Conservation (phyloP, 1,140 invertebrate species). For the Drosophila bifasciata region DNA sequence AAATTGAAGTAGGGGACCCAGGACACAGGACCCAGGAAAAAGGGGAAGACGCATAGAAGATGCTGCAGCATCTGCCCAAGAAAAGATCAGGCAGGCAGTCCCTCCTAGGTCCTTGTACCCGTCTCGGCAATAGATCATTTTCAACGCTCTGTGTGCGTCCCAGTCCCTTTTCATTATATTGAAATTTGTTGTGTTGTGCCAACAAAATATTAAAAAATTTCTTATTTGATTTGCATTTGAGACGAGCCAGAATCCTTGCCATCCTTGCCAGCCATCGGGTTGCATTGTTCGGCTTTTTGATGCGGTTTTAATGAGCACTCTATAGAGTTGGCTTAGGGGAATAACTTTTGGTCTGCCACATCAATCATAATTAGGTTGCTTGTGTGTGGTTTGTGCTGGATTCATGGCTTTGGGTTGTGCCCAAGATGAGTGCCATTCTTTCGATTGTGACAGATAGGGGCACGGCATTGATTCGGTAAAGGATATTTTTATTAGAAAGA, state of each 20-base stretch:
- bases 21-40: conserved; percentile 1
- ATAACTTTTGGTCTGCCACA: conserved; percentile 40
- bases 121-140: conserved; percentile 79
- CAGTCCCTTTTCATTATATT: conserved; percentile 59
- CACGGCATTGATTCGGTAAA: conserved; percentile 8
- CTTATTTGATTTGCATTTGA: conserved; percentile 80
- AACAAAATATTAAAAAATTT: conserved; percentile 81
- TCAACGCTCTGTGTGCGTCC: conserved; percentile 62
- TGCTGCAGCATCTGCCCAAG: conserved; percentile 77
- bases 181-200: conserved; percentile 83
- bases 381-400: conserved; percentile 59
- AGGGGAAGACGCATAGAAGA: conserved; percentile 45
- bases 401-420: conserved; percentile 34
- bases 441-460: conserved; percentile 33
- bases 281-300: conserved; percentile 59
- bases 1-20: conserved; percentile 51
- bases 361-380: conserved; percentile 78
- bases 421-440: conserved; percentile 30
- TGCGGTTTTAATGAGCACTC: conserved; percentile 76
- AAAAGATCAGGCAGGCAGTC: conserved; percentile 68
- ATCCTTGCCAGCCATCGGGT: conserved; percentile 11
- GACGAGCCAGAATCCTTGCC: conserved; percentile 19
- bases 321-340: conserved; percentile 22
- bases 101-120: conserved; percentile 22
- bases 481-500: neutral